Percentiles rank a stretch among this genome's conserved stretches.
Evolutionary conservation across 1,140 invertebrate genomes (phyloP).

Genomic region (Apis cerana): DNA sequence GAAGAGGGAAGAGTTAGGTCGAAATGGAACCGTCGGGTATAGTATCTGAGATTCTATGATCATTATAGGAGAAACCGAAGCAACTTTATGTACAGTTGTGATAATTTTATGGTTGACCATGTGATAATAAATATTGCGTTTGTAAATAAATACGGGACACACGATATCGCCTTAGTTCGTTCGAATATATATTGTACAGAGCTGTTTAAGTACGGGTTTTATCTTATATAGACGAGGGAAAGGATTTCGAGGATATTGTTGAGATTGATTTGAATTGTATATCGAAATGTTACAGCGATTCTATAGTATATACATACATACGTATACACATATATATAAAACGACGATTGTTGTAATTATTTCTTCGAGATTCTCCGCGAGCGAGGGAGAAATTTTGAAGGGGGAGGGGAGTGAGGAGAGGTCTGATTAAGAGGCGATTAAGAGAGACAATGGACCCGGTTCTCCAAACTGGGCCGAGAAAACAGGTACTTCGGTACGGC

Average conservation of each 20-base stretch:
- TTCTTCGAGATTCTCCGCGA: neutral
- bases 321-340: neutral
- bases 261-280: constrained; percentile 14
- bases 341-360: constrained; percentile 10
- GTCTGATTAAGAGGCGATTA: neutral
- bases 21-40: no score
- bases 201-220: constrained; percentile 11
- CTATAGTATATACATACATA: neutral
- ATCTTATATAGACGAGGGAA: neutral
- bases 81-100: constrained; percentile 26
- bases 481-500: constrained; percentile 35
- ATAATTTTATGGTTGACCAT: constrained; percentile 16
- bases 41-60: no score
- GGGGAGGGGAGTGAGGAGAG: neutral
- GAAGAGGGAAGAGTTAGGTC: neutral
- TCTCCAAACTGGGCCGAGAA: neutral
- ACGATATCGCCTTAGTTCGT: constrained; percentile 4
- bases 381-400: neutral
- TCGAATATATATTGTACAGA: neutral
- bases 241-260: neutral
- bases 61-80: constrained; percentile 4
- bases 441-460: neutral
- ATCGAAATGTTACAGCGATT: constrained; percentile 14
- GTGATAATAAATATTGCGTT: constrained; percentile 1
- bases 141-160: constrained; percentile 3